These are phyloP conservation scores for Vulpes ferrilata DNA, from an alignment of 2,113 vertebrate species.

Conservation along the genomic window DNA sequence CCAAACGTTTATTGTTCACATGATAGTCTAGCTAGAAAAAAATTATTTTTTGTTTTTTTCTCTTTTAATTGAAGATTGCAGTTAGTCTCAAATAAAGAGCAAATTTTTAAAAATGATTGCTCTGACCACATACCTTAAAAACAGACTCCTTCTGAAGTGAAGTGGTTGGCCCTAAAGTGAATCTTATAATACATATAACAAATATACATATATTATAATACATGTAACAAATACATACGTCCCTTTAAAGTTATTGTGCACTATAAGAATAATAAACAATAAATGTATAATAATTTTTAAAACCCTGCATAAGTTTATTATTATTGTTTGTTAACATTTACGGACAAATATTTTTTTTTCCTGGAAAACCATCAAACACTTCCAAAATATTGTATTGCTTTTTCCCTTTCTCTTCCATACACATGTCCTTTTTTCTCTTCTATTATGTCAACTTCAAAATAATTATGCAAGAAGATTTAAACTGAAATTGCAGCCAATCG, in stretches of 20 bases:
- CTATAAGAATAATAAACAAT: background rate
- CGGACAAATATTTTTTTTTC: background rate
- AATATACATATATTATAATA: background rate
- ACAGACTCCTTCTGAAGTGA: conserved; percentile 27
- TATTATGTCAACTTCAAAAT: conserved; percentile 36
- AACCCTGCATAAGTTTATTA: background rate
- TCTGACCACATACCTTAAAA: background rate
- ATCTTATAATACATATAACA: background rate
- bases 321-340: conserved; percentile 29
- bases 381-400: background rate
- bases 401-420: background rate
- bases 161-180: background rate
- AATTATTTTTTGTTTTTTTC: background rate
- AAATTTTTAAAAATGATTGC: background rate
- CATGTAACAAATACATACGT: background rate
- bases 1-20: background rate
- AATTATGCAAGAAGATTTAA: conserved; percentile 49
- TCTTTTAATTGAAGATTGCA: background rate
- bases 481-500: conserved; percentile 28
- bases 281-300: background rate
- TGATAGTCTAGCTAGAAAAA: background rate
- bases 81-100: background rate
- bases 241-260: background rate
- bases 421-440: background rate
- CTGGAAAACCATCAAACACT: background rate